Conservation (phyloP, 2,113 vertebrate species). For the Echinops telfairi region DNA sequence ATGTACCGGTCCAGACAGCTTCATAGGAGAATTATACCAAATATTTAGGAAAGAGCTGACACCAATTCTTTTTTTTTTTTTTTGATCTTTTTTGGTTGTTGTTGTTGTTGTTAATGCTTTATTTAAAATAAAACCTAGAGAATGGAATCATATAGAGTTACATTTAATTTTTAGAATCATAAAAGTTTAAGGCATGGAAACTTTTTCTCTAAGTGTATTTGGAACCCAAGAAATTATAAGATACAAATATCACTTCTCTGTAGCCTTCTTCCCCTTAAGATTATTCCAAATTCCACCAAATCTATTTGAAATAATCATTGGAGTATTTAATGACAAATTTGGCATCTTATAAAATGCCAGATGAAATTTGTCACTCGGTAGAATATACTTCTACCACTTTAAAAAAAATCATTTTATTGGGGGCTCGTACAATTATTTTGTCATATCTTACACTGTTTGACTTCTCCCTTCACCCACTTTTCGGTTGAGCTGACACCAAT, state of each 20-base stretch:
- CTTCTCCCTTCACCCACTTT: no score
- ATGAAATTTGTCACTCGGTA: neutral
- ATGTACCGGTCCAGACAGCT: no score
- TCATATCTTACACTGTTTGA: no score
- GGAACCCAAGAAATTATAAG: constrained; percentile 77
- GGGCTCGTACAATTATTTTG: no score
- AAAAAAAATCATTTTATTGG: no score
- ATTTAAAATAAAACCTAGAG: constrained; percentile 81
- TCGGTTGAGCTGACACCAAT: no score
- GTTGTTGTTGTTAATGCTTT: constrained; percentile 68
- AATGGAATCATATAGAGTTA: constrained; percentile 70
- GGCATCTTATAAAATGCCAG: constrained; percentile 34
- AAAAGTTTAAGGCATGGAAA: constrained; percentile 80
- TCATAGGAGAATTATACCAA: no score
- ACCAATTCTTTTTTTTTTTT: no score
- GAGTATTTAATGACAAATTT: constrained; percentile 73
- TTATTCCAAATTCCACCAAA: constrained; percentile 78
- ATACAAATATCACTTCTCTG: constrained; percentile 82
- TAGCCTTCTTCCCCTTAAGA: constrained; percentile 70
- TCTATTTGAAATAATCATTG: constrained; percentile 83
- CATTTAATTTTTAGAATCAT: constrained; percentile 83
- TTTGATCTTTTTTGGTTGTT: no score
- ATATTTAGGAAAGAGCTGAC: no score
- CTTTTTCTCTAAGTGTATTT: constrained; percentile 80
- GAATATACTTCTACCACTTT: constrained; percentile 20